Base-by-base conservation (phyloP, 2,888 invertebrate species). In the Tribolium freemani region DNA sequence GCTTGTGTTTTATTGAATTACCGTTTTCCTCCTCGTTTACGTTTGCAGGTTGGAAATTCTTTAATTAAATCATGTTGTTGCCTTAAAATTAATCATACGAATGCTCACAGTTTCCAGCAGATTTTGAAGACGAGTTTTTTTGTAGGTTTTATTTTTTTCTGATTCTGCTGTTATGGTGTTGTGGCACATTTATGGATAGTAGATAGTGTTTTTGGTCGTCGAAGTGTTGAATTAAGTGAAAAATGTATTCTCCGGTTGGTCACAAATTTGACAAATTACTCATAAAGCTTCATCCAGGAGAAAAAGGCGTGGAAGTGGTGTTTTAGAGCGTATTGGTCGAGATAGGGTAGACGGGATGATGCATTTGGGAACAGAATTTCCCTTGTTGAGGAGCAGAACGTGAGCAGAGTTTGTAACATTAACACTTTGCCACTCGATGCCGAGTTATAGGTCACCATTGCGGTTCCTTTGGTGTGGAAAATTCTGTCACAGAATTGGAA, bases 301-400 rank as follows among this genome's bases (percentile, higher is more conserved):
- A 70, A 54, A 70, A 44, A 60, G 60, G 31, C 20, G 31, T 57
- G 50, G 58, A 68, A 68, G 68, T 56, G 68, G 31, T 45, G 48
- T 53, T 60, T 58, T 48, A 31, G 51, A 53, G 13, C 53, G 56
- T 53, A 48, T 67, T 57, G 56, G 68, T 58, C 50, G 57, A 38
- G 58, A 58, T 48, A 38, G 68, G 50, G 68, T 57, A 50, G 68
- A 57, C 57, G 50, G 54, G 72, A 72, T 54, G 63, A 56, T 72
- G 54, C 72, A 72, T 63, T 61, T 16, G 72, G 68, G 72, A 68
- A 16, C 26, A 61, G 50, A 72, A 72, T 69, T 63, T 72, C 69
- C 58, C 64, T 57, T 63, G 64, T 64, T 69, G 72, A 64, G 38
- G 57, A 54, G 56, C 30, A 38, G 16, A 46, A 72, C 72, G 72